Base-by-base conservation (phyloP, 2,113 vertebrate species). In the Tonatia bakeri region DNA sequence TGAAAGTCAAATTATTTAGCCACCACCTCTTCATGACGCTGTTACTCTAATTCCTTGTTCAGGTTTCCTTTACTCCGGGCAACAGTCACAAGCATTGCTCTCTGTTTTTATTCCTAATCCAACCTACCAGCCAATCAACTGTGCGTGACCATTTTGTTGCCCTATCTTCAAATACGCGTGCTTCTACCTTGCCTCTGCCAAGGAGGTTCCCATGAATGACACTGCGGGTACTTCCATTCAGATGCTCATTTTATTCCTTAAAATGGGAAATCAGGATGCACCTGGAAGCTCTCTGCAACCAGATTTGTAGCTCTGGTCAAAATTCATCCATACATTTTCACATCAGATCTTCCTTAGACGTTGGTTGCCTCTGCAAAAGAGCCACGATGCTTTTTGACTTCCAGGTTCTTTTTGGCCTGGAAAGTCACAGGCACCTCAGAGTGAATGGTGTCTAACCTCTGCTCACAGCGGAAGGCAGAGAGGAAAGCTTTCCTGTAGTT, bases 401-500 rank as follows among this genome's bases (percentile, higher is more conserved):
- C 98, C 83, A 98, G 82, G 65, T 98, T 98, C 98, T 99, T 98
- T 97, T 98, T 98, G 82, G 97, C 93, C 95, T 98, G 98, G 92
- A 98, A 97, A 19, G 98, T 98, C 93, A 98, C 96, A 0, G 98
- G 98, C 50, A 98, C 98, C 80, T 98, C 98, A 0, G 98, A 98
- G 56, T 99, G 99, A 94, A 99, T 98, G 40, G 98, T 98, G 20
- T 98, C 98, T 89, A 99, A 91, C 16, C 98, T 97, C 79, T 98
- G 98, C 20, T 99, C 98, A 2, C 99, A 99, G 90, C 98, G 98
- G 93, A 99, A 99, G 75, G 99, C 99, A 0, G 99, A 99, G 65
- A 99, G 97, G 97, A 99, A 99, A 24, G 99, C 99, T 9, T 98
- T 98, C 95, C 99, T 98, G 98, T 99, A 99, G 98, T 99, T 99